Evolutionary conservation across 2,797 vertebrate species (phyloP), one percentile per base, ranked within the genome.

Genomic region (Leucoraja ocellata): DNA sequence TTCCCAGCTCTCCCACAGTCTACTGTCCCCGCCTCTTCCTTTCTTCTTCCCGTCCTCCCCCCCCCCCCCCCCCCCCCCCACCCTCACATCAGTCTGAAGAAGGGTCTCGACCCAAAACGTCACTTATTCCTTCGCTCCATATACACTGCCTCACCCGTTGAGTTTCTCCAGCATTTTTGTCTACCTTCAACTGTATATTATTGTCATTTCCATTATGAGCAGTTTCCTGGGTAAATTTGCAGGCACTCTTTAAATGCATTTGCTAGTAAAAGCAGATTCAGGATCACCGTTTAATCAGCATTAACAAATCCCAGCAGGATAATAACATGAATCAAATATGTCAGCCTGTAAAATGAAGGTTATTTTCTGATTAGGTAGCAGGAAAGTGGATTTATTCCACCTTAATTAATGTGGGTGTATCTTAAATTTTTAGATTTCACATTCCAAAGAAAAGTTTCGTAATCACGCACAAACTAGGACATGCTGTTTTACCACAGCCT

Each of bases 401-500:
- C 90, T 92, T 92, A 92, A 92, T 54, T 74, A 74, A 92, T 74
- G 23, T 76, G 90, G 71, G 71, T 74, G 90, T 92, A 4, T 92
- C 90, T 91, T 73, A 10, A 76, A 92, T 92, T 92, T 76, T 92
- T 21, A 54, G 90, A 71, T 71, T 39, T 58, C 90, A 92, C 71
- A 92, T 92, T 92, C 90, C 39, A 54, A 25, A 92, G 90, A 74
- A 76, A 92, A 92, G 71, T 74, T 74, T 92, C 36, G 14, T 92
- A 92, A 92, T 92, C 90, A 36, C 11, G 58, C 71, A 28, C 90
- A 92, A 73, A 92, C 90, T 71, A 74, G 71, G 71, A 92, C 90
- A 92, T 73, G 90, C 90, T 92, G 90, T 54, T 76, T 92, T 54
- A 92, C 90, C 90, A 92, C 90, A 92, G 39, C 73, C 71, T 39